phyloP scores from a whole-genome alignment of 2,797 vertebrate genomes.

The Ciconia nigra region DNA sequence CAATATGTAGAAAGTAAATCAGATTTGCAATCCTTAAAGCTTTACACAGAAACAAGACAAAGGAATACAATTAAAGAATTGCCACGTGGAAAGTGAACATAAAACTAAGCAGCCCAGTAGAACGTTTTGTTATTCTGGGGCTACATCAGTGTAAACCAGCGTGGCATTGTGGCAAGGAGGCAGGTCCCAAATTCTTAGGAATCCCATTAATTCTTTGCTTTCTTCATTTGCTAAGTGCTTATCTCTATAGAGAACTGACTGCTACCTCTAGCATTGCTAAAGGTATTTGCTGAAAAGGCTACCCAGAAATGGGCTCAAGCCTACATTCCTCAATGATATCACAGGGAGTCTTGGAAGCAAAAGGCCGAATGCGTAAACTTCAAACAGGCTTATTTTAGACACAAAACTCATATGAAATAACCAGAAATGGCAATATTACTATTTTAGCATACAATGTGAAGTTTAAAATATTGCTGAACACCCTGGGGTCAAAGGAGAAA shows the following conservation, averaged over 20 bases:
- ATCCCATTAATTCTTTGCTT: slow-evolving; percentile 17
- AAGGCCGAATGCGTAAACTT: neutral
- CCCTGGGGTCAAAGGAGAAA: neutral
- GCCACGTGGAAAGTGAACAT: neutral
- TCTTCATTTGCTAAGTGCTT: neutral
- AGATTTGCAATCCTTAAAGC: neutral
- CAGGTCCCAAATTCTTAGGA: slow-evolving; percentile 12
- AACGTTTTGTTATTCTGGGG: neutral
- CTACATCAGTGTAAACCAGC: neutral
- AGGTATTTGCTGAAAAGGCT: slow-evolving; percentile 32
- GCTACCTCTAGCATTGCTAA: neutral
- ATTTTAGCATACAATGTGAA: neutral
- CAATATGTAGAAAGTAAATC: neutral
- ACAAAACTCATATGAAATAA: neutral
- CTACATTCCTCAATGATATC: neutral
- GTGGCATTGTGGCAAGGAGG: neutral
- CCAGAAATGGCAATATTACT: neutral
- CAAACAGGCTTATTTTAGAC: neutral
- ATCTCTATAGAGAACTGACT: slow-evolving; percentile 16
- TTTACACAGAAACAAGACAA: neutral
- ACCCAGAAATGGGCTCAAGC: neutral
- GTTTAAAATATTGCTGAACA: neutral
- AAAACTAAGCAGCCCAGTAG: neutral
- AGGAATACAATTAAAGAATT: neutral
- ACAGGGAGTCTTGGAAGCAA: neutral